Evolutionary conservation across 2,797 vertebrate species (phyloP), one percentile per base, ranked within the genome.

Genomic region (Denticeps clupeoides): DNA sequence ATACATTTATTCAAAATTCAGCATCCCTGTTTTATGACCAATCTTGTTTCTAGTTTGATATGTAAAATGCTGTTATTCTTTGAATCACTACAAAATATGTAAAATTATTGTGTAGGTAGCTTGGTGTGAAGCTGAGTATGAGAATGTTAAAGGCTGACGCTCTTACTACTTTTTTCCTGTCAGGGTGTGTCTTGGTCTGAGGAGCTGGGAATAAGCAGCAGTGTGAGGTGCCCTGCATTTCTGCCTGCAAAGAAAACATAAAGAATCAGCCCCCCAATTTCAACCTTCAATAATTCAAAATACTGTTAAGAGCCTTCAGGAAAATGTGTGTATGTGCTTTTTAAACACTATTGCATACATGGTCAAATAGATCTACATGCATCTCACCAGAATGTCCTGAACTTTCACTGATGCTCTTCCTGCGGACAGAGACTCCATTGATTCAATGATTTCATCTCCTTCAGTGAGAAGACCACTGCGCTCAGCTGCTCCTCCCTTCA

Each of bases 391-490:
- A 51, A 97, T 70, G 60, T 97, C 89, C 47, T 94, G 93, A 58
- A 97, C 91, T 55, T n/a, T 97, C 91, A 68, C 94, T 95, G 70
- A 97, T 83, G 46, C 91, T 89, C 73, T 91, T 96, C 24, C 93
- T 93, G 25, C 89, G 87, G 48, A 97, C 87, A 27, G 91, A 75
- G 60, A 91, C 74, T 40, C 90, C 87, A 19, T 94, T 95, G 64
- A 97, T 92, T 97, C 90, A 56, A 97, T 72, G 78, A 97, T 91
- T 73, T 97, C 93, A 1, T 97, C 93, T 32, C 93, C 92, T 73
- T 95, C 90, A 1, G 83, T 87, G 59, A 97, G 77, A 10, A 97
- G 79, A 37, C 90, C 90, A 52, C 90, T 93, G 49, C 87, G 88
- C 69, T 95, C 90, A 1, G 89, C 90, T 0, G 84, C 87, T 6